phyloP scores from a whole-genome alignment of 2,888 invertebrate genomes.

The Heterodera filipjevi region DNA sequence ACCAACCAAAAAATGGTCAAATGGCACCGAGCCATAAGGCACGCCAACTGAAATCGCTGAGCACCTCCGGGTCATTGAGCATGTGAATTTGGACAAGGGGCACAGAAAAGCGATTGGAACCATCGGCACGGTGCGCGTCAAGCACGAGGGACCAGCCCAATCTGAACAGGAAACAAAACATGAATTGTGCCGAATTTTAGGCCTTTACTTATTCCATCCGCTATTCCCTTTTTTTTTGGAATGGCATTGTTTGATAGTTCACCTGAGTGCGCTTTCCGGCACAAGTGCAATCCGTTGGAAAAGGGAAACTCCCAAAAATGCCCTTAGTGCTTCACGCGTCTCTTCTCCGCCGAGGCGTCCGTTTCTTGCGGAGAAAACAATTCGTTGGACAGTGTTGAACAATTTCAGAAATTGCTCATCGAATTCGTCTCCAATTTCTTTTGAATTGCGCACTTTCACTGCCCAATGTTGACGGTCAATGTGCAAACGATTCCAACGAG shows the following conservation, averaged over 20 bases:
- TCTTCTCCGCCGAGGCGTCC: constrained; percentile 7
- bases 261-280: constrained; percentile 50
- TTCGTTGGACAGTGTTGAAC: constrained; percentile 33
- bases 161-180: no score
- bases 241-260: not conserved
- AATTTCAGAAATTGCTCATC: constrained; percentile 33
- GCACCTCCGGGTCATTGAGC: constrained; percentile 46
- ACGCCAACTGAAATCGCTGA: constrained; percentile 50
- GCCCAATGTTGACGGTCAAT: constrained; percentile 26
- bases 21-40: constrained; percentile 42
- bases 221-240: not conserved
- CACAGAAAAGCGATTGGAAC: constrained; percentile 36
- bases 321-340: constrained; percentile 19
- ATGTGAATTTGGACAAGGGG: constrained; percentile 54
- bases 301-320: constrained; percentile 47
- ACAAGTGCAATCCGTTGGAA: constrained; percentile 46
- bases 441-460: not conserved
- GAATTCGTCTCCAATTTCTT: constrained; percentile 20
- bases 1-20: not conserved
- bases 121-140: not conserved
- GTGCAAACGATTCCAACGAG: constrained; percentile 17
- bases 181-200: no score
- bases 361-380: constrained; percentile 28
- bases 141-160: constrained; percentile 46
- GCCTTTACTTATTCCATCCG: no score